phyloP scores from a whole-genome alignment of 2,797 vertebrate genomes.

The Notoglanidium macrostoma region DNA sequence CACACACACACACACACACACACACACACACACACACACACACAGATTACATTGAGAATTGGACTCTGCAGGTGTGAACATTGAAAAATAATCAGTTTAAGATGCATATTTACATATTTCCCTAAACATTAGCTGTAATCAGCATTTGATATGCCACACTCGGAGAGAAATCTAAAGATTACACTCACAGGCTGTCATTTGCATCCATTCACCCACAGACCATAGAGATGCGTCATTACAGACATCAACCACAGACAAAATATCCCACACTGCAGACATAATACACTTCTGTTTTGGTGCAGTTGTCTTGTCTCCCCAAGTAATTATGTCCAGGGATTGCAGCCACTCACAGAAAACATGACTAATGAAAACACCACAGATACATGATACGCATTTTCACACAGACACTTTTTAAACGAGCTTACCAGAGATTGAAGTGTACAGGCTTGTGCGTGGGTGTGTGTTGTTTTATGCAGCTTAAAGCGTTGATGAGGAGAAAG shows the following conservation, averaged over 20 bases:
- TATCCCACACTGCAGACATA: constrained; percentile 12
- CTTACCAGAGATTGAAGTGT: constrained; percentile 39
- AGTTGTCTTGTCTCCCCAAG: not conserved
- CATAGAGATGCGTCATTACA: constrained; percentile 20
- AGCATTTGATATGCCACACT: not conserved
- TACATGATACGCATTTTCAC: not conserved
- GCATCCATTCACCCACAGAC: not conserved
- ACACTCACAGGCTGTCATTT: not conserved
- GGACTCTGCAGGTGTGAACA: not conserved
- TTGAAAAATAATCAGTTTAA: not conserved
- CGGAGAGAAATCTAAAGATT: not conserved
- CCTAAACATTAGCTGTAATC: not conserved
- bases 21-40: not conserved
- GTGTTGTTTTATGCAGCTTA: constrained; percentile 19
- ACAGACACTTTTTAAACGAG: not conserved
- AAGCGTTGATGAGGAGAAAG: constrained; percentile 16
- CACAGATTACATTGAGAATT: not conserved
- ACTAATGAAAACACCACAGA: constrained; percentile 11
- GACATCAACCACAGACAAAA: not conserved
- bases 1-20: not conserved
- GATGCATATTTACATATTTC: not conserved
- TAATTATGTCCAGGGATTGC: constrained; percentile 1
- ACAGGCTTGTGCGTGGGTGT: not conserved
- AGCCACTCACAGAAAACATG: not conserved
- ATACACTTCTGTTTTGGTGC: not conserved